Conservation (phyloP, 1,140 invertebrate species). For the Drosophila repletoides region DNA sequence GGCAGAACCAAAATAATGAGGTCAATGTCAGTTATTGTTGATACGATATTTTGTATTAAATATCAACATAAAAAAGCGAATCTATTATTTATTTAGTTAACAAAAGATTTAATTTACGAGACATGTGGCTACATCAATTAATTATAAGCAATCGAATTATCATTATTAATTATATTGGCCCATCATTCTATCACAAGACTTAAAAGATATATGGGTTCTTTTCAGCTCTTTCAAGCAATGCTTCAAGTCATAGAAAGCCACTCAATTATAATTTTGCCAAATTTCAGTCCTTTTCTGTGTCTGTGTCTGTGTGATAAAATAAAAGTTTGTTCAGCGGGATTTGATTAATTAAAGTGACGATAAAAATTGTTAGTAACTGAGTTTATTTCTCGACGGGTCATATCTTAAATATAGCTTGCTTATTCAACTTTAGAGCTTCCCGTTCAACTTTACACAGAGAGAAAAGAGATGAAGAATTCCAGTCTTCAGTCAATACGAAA, state of each 20-base stretch:
- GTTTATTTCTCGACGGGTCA: not conserved
- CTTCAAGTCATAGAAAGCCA: constrained; percentile 21
- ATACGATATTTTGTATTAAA: constrained; percentile 13
- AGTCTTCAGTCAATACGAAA: no score
- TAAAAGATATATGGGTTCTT: constrained; percentile 52
- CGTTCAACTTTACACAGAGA: no score
- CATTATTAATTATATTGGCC: constrained; percentile 65
- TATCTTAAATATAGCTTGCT: not conserved
- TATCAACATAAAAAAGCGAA: constrained; percentile 33
- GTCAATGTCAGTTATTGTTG: constrained; percentile 58
- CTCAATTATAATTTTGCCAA: constrained; percentile 27
- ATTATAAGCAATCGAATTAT: constrained; percentile 70
- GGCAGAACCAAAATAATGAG: constrained; percentile 27
- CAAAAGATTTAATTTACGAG: constrained; percentile 37
- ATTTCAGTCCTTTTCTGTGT: no score
- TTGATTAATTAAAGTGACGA: constrained; percentile 17
- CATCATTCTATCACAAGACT: constrained; percentile 75
- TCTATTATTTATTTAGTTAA: constrained; percentile 19
- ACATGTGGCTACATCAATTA: constrained; percentile 57
- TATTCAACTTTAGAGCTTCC: not conserved
- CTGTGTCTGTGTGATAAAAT: not conserved
- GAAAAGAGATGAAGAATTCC: no score
- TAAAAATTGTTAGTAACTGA: not conserved
- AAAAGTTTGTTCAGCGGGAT: not conserved
- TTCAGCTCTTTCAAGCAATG: not conserved